These are phyloP conservation scores for Tapera naevia DNA, from an alignment of 2,797 vertebrate genomes.

Conservation along the genomic window DNA sequence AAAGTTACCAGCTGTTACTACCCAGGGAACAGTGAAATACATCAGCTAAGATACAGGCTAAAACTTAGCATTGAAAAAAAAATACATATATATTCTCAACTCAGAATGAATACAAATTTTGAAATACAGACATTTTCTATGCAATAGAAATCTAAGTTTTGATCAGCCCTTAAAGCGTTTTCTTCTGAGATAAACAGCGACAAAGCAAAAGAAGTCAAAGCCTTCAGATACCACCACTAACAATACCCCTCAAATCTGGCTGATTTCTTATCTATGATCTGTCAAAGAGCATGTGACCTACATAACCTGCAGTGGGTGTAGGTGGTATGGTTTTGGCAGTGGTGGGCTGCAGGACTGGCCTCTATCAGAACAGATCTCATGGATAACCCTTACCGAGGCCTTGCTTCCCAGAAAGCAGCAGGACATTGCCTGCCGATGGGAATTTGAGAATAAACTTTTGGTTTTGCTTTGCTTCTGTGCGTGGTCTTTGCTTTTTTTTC, in stretches of 20 bases:
- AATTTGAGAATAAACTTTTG: background rate
- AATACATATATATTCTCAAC: background rate
- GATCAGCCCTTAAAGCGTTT: background rate
- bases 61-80: background rate
- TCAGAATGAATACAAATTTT: background rate
- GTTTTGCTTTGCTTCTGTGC: background rate
- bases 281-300: background rate
- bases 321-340: background rate
- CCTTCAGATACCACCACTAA: background rate
- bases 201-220: background rate
- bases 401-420: background rate
- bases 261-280: background rate
- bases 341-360: no score
- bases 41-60: background rate
- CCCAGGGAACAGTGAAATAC: background rate
- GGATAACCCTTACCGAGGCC: rapidly evolving
- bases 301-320: rapidly evolving
- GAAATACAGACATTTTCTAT: background rate
- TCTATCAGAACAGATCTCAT: rapidly evolving
- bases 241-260: background rate
- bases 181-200: background rate
- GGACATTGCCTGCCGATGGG: background rate
- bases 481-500: background rate
- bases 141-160: background rate
- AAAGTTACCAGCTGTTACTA: background rate